Evolutionary conservation across 1,140 invertebrate species (phyloP), one percentile per base, ranked within the genome.

Genomic region (Drosophila rufa): DNA sequence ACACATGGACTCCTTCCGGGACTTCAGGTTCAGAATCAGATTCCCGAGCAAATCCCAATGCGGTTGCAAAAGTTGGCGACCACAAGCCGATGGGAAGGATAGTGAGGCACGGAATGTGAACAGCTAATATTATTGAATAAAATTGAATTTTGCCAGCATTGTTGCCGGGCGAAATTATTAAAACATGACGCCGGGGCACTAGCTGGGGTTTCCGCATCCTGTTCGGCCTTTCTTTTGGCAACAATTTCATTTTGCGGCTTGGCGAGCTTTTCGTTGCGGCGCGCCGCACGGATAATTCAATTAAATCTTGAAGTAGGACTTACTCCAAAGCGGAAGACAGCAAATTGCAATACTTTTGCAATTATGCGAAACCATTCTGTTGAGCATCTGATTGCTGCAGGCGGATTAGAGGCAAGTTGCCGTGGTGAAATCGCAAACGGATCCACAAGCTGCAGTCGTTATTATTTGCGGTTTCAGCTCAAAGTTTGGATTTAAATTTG

Each of bases 81-180:
- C 84, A 45, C 84, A 81, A 66, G 40, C 30, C 30, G 40, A 62
- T 1, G 12, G 27, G 3, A 9, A 14, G 17, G 36, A 56, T 56
- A 56, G 36, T 56, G 36, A 43, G 67, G 47, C 43, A 40, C 43
- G 25, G 45, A 62, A 65, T 56, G 60, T 69, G 64, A 58, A 59
- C 79, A 82, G 80, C 83, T 80, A 89, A 89, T 89, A 87, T 80
- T 89, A 89, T 89, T 89, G 80, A 89, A 89, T 89, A 80, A 89
- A 89, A 89, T 89, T 89, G 77, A 90, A 84, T 89, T 74, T 89
- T 65, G 64, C 62, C 47, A 57, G 58, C 65, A 42, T 62, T 79
- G 74, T 73, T 67, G 67, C 75, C 79, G 84, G 56, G 62, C 82
- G 68, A 78, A 90, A 90, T 89, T 89, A 89, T 89, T 89, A 89